These are phyloP conservation scores for Aplidium turbinatum DNA, from an alignment of 23 tunicate genomes.

Conservation along the genomic window DNA sequence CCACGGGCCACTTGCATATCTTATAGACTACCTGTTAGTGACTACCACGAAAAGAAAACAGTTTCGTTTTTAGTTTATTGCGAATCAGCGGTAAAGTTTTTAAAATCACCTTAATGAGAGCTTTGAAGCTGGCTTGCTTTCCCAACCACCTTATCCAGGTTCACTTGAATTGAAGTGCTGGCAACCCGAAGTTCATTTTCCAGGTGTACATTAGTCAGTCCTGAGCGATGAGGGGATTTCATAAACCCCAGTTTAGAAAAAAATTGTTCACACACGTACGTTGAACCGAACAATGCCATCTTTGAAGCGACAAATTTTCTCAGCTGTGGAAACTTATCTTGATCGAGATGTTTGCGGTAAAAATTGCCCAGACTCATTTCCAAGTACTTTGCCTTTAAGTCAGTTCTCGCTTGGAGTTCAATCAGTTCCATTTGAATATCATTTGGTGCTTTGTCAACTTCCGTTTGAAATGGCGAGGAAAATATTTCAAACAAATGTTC, in stretches of 20 bases:
- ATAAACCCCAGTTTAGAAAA: slow-evolving; percentile 51
- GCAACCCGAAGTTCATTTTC: slow-evolving; percentile 60
- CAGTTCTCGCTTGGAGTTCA: slow-evolving; percentile 40
- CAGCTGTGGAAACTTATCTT: slow-evolving; percentile 48
- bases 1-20: too few species aligned
- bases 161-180: slow-evolving; percentile 38
- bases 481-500: slow-evolving; percentile 61
- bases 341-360: slow-evolving; percentile 58
- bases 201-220: slow-evolving; percentile 55
- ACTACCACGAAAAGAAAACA: too few species aligned
- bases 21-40: too few species aligned
- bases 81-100: too few species aligned
- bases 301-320: slow-evolving; percentile 55
- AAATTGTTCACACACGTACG: slow-evolving; percentile 52
- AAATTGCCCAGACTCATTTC: slow-evolving; percentile 61
- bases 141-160: slow-evolving; percentile 21
- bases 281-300: slow-evolving; percentile 50
- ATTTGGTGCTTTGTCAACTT: slow-evolving; percentile 31
- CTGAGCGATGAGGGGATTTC: slow-evolving; percentile 31
- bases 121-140: slow-evolving; percentile 29
- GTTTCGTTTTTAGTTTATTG: too few species aligned
- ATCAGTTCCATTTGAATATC: slow-evolving; percentile 52
- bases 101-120: slow-evolving; percentile 18
- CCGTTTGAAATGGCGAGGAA: slow-evolving; percentile 42
- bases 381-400: slow-evolving; percentile 40